Evolutionary conservation across 1,140 invertebrate genomes (phyloP).

Genomic region (Bemisia tabaci): DNA sequence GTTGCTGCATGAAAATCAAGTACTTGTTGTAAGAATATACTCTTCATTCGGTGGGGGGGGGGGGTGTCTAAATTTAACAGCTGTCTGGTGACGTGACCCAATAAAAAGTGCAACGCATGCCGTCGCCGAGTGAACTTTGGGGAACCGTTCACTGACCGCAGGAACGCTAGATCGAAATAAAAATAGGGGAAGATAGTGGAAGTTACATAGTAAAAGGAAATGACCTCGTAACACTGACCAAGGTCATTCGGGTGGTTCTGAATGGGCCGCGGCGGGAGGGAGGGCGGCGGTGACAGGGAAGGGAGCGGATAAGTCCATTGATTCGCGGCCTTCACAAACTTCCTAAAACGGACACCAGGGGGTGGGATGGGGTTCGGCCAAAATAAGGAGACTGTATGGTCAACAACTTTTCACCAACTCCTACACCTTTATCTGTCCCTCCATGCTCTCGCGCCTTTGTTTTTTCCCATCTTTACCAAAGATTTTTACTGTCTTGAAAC

Average conservation of each 20-base stretch:
- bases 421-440: background rate
- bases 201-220: background rate
- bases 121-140: too few relatives aligned
- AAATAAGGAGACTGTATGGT: background rate
- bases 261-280: background rate
- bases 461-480: too few relatives aligned
- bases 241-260: background rate
- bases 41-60: too few relatives aligned
- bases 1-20: too few relatives aligned
- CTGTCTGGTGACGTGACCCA: too few relatives aligned
- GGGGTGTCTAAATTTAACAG: too few relatives aligned
- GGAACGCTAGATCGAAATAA: too few relatives aligned
- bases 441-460: too few relatives aligned
- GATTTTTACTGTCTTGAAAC: too few relatives aligned
- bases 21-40: too few relatives aligned
- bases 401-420: background rate
- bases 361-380: background rate
- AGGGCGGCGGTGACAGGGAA: background rate
- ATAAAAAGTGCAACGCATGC: too few relatives aligned
- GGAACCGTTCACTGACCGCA: too few relatives aligned
- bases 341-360: background rate
- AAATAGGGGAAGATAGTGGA: background rate
- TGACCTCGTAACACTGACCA: background rate
- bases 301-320: background rate
- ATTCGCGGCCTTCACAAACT: background rate